phyloP scores from a whole-genome alignment of 2,888 invertebrate genomes.

The Orchesella flavescens region DNA sequence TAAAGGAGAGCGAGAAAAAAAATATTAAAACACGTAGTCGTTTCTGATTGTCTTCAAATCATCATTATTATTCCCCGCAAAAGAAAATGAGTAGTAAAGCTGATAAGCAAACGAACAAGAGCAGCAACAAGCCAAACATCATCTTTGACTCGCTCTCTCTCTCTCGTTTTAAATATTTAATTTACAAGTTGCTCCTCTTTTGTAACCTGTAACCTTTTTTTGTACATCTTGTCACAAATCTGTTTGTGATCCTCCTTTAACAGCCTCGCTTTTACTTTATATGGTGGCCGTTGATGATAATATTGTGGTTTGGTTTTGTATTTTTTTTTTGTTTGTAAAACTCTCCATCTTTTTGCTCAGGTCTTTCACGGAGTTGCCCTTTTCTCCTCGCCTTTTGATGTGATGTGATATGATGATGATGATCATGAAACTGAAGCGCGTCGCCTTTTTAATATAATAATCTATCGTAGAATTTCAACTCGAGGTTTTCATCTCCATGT shows the following conservation, averaged over 20 bases:
- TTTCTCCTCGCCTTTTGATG: constrained; percentile 8
- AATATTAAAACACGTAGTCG: not conserved
- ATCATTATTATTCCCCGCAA: constrained; percentile 31
- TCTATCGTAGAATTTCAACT: no score
- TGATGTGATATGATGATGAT: no score
- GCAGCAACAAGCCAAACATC: not conserved
- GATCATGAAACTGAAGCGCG: constrained; percentile 14
- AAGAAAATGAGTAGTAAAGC: constrained; percentile 21
- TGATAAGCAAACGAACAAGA: constrained; percentile 17
- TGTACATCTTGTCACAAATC: not conserved
- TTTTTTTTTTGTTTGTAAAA: no score
- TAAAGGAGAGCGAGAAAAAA: no score
- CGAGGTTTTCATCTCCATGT: no score
- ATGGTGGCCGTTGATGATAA: constrained; percentile 17
- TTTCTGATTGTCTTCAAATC: constrained; percentile 2
- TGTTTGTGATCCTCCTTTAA: not conserved
- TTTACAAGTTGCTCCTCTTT: constrained; percentile 53
- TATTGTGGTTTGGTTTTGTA: not conserved
- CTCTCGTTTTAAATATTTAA: constrained; percentile 55
- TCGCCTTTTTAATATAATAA: not conserved
- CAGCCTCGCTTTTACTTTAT: constrained; percentile 36
- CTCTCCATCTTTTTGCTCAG: no score
- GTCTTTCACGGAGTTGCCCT: constrained; percentile 47
- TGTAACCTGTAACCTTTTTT: constrained; percentile 32
- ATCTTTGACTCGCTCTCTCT: no score